Conservation (phyloP, 1,140 invertebrate genomes). For the Heliconius hewitsoni region DNA sequence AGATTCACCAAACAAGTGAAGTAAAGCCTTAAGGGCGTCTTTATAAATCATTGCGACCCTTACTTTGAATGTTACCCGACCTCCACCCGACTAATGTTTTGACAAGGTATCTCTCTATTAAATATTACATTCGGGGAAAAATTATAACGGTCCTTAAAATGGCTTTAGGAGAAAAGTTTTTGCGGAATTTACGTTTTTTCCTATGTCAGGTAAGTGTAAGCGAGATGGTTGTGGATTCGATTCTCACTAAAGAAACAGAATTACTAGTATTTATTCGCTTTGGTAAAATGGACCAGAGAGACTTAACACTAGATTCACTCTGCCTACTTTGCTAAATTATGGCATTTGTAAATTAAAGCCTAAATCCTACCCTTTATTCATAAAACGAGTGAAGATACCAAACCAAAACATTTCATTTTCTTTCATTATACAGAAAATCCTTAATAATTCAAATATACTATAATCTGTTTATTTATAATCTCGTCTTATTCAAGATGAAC, state of each 20-base stretch:
- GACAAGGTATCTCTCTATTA: constrained; percentile 48
- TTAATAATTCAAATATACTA: neutral
- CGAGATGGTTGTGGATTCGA: too few species aligned
- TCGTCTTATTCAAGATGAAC: constrained; percentile 26
- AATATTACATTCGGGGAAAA: constrained; percentile 37
- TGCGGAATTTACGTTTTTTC: too few species aligned
- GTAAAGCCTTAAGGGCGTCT: constrained; percentile 34
- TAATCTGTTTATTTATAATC: constrained; percentile 19
- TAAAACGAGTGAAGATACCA: too few species aligned
- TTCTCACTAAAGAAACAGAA: too few species aligned
- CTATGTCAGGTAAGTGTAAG: too few species aligned
- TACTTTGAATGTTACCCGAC: constrained; percentile 10
- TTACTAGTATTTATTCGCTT: too few species aligned
- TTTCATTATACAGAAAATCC: neutral
- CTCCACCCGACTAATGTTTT: constrained; percentile 42
- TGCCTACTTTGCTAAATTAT: too few species aligned
- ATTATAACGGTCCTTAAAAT: constrained; percentile 1
- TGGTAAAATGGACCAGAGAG: too few species aligned
- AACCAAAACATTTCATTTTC: too few species aligned
- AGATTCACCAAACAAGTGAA: constrained; percentile 31
- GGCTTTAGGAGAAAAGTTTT: neutral
- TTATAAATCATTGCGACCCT: constrained; percentile 23
- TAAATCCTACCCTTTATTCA: too few species aligned
- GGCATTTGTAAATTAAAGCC: too few species aligned
- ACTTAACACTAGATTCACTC: too few species aligned